Conservation (phyloP, 1,140 invertebrate genomes). For the Trachymyrmex cornetzi region DNA sequence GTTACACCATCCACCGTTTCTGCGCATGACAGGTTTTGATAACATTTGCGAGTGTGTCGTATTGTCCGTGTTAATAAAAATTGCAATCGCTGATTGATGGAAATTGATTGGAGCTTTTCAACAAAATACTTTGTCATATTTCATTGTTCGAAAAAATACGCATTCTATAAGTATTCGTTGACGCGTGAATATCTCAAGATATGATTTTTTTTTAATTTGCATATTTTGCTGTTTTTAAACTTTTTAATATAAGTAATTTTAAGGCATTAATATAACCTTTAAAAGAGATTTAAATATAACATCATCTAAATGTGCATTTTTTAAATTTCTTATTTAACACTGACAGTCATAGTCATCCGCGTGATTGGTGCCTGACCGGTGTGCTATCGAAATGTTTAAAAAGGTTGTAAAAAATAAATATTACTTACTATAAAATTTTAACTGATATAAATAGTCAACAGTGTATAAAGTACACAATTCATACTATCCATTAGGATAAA, state of each 20-base stretch:
- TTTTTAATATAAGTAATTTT: background rate
- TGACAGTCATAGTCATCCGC: too few relatives aligned
- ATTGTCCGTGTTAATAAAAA: slow-evolving; percentile 70
- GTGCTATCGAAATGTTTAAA: too few relatives aligned
- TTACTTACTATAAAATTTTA: too few relatives aligned
- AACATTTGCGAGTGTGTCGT: slow-evolving; percentile 52
- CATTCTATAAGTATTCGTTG: too few relatives aligned
- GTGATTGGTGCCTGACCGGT: too few relatives aligned
- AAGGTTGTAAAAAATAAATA: too few relatives aligned
- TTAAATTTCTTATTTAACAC: background rate
- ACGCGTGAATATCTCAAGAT: background rate
- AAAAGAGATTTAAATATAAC: background rate
- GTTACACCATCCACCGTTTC: slow-evolving; percentile 44
- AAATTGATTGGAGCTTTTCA: slow-evolving; percentile 44
- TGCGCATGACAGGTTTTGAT: slow-evolving; percentile 62
- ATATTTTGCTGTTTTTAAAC: background rate
- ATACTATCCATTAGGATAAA: too few relatives aligned
- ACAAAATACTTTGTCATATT: background rate
- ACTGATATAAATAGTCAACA: too few relatives aligned
- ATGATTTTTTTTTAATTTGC: background rate
- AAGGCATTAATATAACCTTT: background rate
- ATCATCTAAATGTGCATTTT: background rate
- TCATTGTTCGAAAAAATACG: background rate
- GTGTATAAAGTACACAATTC: too few relatives aligned
- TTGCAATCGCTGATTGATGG: slow-evolving; percentile 28